A percentile compares a stretch with the other conserved stretches of the same genome.
phyloP scores from a whole-genome alignment of 2,888 invertebrate genomes.

The Callimorpha dominula region DNA sequence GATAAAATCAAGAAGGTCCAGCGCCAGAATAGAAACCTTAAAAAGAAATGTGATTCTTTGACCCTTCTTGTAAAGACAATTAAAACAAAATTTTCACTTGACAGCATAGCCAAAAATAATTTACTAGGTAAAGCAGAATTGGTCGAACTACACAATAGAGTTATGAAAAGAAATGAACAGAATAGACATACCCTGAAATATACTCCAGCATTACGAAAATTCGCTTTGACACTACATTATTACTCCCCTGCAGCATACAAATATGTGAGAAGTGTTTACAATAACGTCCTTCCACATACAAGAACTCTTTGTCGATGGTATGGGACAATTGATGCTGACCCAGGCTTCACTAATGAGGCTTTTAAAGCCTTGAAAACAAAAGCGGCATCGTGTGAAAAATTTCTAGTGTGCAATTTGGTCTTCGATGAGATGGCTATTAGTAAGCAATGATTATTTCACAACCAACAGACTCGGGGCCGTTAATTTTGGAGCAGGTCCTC shows the following conservation, averaged over 20 bases:
- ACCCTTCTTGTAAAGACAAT: too few relatives aligned
- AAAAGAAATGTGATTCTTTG: too few relatives aligned
- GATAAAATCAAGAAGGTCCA: conserved; percentile 30
- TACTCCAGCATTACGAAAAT: conserved; percentile 6
- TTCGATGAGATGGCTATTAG: conserved; percentile 37
- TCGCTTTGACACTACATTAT: conserved; percentile 22
- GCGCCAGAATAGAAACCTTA: too few relatives aligned
- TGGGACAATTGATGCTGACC: conserved; percentile 20
- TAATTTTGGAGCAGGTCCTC: conserved; percentile 8
- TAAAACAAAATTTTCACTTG: too few relatives aligned
- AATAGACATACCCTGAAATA: background rate
- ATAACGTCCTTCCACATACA: conserved; percentile 27
- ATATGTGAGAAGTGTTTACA: conserved; percentile 26
- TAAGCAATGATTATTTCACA: conserved; percentile 22
- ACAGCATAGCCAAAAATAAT: conserved; percentile 19
- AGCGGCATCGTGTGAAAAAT: conserved; percentile 2
- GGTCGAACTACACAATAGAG: too few relatives aligned
- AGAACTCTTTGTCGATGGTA: conserved; percentile 31
- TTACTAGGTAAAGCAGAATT: conserved; percentile 18
- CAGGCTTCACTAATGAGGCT: conserved; percentile 27
- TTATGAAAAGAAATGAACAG: conserved; percentile 4
- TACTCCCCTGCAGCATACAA: conserved; percentile 32
- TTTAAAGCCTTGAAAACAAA: conserved; percentile 22
- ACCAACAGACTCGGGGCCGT: conserved; percentile 1
- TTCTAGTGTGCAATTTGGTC: conserved; percentile 29